Percentiles rank a stretch among this genome's conserved stretches.
These are phyloP conservation scores for Tarsius wallacei DNA, from an alignment of 2,797 vertebrate species.

Conservation along the genomic window DNA sequence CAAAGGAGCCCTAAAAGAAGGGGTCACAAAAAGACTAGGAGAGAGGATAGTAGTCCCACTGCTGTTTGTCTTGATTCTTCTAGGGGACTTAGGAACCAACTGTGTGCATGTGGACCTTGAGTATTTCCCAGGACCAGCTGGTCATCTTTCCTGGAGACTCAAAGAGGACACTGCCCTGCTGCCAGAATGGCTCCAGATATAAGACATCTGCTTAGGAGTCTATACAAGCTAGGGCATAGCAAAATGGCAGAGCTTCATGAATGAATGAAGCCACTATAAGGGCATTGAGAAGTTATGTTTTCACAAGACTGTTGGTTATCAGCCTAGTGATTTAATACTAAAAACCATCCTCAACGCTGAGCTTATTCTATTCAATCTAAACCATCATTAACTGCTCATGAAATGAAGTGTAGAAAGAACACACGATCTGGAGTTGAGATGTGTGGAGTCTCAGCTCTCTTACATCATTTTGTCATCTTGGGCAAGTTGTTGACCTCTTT, in stretches of 20 bases:
- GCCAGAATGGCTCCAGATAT: not conserved
- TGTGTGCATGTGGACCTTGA: not conserved
- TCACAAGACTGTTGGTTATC: not conserved
- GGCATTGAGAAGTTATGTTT: not conserved
- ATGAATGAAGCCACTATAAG: not conserved
- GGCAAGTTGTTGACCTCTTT: not conserved
- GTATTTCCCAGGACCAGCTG: not conserved
- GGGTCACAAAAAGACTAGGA: not conserved
- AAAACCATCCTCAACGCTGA: not conserved
- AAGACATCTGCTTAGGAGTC: not conserved
- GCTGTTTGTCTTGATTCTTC: not conserved
- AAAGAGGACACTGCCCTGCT: not conserved
- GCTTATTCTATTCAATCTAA: not conserved
- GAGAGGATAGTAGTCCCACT: not conserved
- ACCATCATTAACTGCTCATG: not conserved
- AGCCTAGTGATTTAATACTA: not conserved
- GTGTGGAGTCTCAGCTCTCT: not conserved
- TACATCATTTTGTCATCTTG: not conserved
- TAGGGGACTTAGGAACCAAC: not conserved
- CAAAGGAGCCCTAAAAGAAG: conserved; percentile 1
- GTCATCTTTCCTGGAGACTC: not conserved
- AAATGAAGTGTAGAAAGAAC: not conserved
- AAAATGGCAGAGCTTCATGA: not conserved
- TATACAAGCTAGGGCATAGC: not conserved
- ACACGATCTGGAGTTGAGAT: not conserved